These are phyloP conservation scores for Oscheius sp. DNA, from an alignment of 2,888 invertebrate species.

Conservation along the genomic window DNA sequence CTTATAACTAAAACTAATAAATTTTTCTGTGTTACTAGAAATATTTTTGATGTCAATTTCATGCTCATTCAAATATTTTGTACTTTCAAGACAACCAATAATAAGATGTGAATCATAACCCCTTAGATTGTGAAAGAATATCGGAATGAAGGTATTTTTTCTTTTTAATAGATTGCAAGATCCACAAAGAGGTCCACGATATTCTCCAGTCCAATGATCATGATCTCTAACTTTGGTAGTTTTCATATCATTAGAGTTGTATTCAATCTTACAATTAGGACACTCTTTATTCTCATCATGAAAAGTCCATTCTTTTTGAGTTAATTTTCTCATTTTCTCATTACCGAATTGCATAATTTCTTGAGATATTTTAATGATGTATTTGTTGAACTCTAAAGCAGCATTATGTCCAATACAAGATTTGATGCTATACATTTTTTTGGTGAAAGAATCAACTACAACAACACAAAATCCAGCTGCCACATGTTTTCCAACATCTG, in stretches of 20 bases:
- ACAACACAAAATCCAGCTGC: constrained; percentile 40
- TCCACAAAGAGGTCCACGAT: constrained; percentile 37
- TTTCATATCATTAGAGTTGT: constrained; percentile 28
- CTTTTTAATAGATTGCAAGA: constrained; percentile 37
- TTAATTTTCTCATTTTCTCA: constrained; percentile 22
- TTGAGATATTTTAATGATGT: no score
- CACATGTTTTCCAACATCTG: constrained; percentile 40
- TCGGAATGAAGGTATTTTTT: constrained; percentile 47
- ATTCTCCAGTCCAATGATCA: constrained; percentile 47
- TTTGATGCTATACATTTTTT: constrained; percentile 22
- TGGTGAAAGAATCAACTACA: constrained; percentile 40
- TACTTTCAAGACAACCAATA: no score
- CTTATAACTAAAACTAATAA: no score
- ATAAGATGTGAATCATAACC: no score
- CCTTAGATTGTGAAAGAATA: no score
- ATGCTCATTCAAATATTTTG: constrained; percentile 29
- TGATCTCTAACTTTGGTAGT: no score
- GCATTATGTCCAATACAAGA: constrained; percentile 34
- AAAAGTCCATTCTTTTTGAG: no score
- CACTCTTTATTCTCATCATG: constrained; percentile 15
- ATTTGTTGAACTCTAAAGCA: no score
- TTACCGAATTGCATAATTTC: constrained; percentile 33
- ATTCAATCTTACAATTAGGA: constrained; percentile 28
- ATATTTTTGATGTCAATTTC: no score
- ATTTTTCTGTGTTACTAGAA: no score